A percentile compares a stretch with the other conserved stretches of the same genome.
Conservation (phyloP, 2,113 vertebrate genomes). For the Crotalus horridus region DNA sequence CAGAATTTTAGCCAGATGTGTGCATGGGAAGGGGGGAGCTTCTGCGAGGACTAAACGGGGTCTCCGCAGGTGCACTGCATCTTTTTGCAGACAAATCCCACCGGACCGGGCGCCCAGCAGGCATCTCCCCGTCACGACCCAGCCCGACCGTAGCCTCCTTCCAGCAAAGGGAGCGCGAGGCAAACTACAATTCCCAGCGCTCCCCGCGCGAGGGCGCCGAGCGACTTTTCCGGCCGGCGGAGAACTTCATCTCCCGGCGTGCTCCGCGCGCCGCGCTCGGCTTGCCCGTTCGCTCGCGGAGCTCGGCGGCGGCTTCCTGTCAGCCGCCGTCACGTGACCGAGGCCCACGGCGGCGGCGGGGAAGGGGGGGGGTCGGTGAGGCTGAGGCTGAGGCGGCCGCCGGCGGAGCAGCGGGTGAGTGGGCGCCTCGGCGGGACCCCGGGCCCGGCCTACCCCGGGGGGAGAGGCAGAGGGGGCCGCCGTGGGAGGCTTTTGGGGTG, state of each 20-base stretch:
- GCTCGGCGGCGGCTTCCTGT: background rate
- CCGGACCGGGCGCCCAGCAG: background rate
- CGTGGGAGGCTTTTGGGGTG: background rate
- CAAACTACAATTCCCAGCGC: background rate
- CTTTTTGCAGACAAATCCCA: background rate
- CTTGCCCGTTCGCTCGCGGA: too few species aligned
- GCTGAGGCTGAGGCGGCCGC: background rate
- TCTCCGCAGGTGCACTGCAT: background rate
- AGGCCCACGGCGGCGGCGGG: background rate
- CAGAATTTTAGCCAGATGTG: background rate
- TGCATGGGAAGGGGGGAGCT: background rate
- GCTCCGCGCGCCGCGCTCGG: background rate
- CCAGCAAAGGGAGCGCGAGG: rapidly evolving
- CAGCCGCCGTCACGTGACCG: constrained; percentile 7
- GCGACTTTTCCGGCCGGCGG: background rate
- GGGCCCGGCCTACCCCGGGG: too few species aligned
- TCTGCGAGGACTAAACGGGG: background rate
- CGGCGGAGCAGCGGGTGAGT: background rate
- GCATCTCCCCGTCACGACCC: too few species aligned
- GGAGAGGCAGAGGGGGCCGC: too few species aligned
- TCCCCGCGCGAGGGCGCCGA: background rate
- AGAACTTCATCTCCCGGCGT: background rate
- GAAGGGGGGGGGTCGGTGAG: background rate
- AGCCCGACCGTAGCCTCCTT: background rate
- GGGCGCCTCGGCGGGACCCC: background rate